Base-by-base conservation (phyloP, 64 coral and sea anemone species). In the Dendronephthya gigantea region DNA sequence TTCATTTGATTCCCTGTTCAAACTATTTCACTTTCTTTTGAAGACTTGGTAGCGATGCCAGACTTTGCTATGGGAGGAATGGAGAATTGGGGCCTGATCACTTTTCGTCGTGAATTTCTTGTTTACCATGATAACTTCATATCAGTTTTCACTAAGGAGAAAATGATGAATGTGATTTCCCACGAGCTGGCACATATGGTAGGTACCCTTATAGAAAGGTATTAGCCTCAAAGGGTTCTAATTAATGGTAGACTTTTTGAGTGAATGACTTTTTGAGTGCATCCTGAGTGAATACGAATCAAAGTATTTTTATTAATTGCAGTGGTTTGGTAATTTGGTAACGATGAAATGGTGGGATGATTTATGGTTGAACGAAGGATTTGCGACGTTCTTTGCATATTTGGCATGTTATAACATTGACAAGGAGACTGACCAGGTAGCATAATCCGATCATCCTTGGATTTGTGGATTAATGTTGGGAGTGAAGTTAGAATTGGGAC, bases 271-370 rank as follows among this genome's bases (percentile, higher is more conserved):
- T 45, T 3, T 45, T 45, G 41, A 45, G 41, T 10, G 3, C 3
- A 45, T 11, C 41, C 11, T 4, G 4, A 6, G 41, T 45, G 11
- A 45, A 45, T 45, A 4, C 11, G 4, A 45, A 6, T 45, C 4
- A 45, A 45, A 45, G 11, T 17, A 50, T 40, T 88, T 36, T n/a
- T n/a, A n/a, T n/a, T n/a, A n/a, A n/a, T n/a, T n/a, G n/a, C 37
- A 88, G 87, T 88, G 87, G 87, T 88, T 88, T 48, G 87, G 87
- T 39, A 83, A 88, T 62, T 88, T 88, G 33, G 87, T 88, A 30
- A 83, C 74, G 27, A 88, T 88, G 79, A 88, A 88, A 65, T 88
- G 87, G 87, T 88, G 87, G 87, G 76, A 88, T 40, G 87, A 88
- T 29, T 35, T 83, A 8, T 88, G 87, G 87, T 41, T 88, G 39